phyloP scores from a whole-genome alignment of 2,888 invertebrate species.

The Craniophora ligustri region DNA sequence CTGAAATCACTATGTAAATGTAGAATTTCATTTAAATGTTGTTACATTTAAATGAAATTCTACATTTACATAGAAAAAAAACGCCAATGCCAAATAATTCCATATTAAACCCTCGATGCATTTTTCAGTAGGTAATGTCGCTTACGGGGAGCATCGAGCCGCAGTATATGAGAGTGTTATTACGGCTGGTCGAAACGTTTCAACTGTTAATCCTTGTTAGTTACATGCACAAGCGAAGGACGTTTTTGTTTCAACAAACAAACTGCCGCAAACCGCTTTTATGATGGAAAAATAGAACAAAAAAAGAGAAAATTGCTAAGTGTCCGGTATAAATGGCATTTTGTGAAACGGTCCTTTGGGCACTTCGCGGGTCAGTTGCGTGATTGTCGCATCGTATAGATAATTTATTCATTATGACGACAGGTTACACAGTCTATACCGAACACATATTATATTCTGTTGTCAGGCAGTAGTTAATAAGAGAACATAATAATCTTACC shows the following conservation, averaged over 20 bases:
- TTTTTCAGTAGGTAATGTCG: slow-evolving; percentile 22
- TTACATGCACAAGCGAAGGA: slow-evolving; percentile 44
- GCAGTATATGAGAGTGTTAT: slow-evolving; percentile 48
- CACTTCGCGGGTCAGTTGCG: slow-evolving; percentile 10
- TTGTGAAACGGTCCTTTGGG: slow-evolving; percentile 27
- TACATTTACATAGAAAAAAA: too few species aligned
- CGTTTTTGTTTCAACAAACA: slow-evolving; percentile 57
- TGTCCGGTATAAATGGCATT: slow-evolving; percentile 38
- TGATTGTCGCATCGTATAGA: slow-evolving; percentile 25
- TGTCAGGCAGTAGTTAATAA: too few species aligned
- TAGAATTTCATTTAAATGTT: too few species aligned
- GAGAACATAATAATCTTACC: too few species aligned
- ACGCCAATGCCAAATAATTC: not conserved
- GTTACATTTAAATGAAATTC: too few species aligned
- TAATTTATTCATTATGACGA: slow-evolving; percentile 24
- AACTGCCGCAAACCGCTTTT: slow-evolving; percentile 51
- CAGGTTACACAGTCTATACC: too few species aligned
- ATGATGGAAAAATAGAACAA: slow-evolving; percentile 50
- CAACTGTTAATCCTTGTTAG: slow-evolving; percentile 60
- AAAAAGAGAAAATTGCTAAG: slow-evolving; percentile 51
- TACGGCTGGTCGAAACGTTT: slow-evolving; percentile 53
- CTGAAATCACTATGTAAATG: too few species aligned
- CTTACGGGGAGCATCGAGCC: slow-evolving; percentile 25
- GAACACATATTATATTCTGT: too few species aligned
- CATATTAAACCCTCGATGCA: slow-evolving; percentile 4